A percentile compares a stretch with the other conserved stretches of the same genome.
Conservation (phyloP, 2,888 invertebrate genomes). For the Drosophila incognita region DNA sequence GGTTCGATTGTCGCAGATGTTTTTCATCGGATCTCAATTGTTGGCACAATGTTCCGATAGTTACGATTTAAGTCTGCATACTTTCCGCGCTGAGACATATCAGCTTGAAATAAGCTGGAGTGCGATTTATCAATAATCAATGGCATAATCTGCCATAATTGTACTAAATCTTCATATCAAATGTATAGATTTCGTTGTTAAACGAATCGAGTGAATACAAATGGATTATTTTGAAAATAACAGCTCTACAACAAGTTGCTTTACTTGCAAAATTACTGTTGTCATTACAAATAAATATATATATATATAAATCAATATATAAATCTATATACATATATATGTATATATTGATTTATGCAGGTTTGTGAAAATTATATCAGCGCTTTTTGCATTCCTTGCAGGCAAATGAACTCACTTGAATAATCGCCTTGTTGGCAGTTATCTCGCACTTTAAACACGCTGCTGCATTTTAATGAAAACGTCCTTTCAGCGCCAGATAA, state of each 20-base stretch:
- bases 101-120: too few species aligned
- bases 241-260: constrained; percentile 17
- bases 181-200: not conserved
- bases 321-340: not conserved
- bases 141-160: too few species aligned
- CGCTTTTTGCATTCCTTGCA: constrained; percentile 69
- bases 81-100: too few species aligned
- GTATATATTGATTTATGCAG: not conserved
- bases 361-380: constrained; percentile 12
- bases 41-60: not conserved
- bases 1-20: too few species aligned
- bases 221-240: not conserved
- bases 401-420: constrained; percentile 79
- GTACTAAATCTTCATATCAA: not conserved
- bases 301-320: not conserved
- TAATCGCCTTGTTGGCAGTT: constrained; percentile 78
- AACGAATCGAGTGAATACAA: not conserved
- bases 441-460: constrained; percentile 76
- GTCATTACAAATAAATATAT: constrained; percentile 18
- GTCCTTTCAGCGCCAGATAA: constrained; percentile 77
- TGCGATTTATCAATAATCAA: too few species aligned
- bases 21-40: too few species aligned
- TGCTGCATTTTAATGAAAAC: constrained; percentile 79
- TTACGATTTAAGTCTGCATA: not conserved
- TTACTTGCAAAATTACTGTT: constrained; percentile 12